Evolutionary conservation across 2,113 vertebrate genomes (phyloP).

Genomic region (Progne subis): DNA sequence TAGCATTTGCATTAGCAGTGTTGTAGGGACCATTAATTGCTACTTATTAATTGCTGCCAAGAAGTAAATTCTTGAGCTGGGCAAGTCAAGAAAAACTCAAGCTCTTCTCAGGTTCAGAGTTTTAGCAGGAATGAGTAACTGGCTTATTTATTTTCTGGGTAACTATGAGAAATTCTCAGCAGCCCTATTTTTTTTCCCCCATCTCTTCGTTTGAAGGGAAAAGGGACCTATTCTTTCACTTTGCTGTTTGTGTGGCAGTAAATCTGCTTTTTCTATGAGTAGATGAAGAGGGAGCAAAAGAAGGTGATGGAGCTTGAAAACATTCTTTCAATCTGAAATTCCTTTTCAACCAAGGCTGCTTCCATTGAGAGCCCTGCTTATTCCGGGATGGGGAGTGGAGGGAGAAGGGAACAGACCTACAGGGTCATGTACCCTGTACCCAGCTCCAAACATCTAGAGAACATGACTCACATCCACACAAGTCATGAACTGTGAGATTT

Average conservation of each 20-base stretch:
- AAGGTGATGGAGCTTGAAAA: not conserved
- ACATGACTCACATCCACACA: not conserved
- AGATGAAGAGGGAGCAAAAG: not conserved
- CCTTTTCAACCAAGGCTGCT: not conserved
- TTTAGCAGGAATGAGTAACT: not conserved
- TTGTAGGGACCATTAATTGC: conserved; percentile 61
- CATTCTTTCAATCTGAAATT: not conserved
- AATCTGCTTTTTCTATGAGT: not conserved
- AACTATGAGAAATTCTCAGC: not conserved
- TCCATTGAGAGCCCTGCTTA: not conserved
- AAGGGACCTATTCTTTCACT: not conserved
- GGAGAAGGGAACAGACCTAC: not conserved
- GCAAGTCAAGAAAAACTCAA: conserved; percentile 49
- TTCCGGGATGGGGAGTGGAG: not conserved
- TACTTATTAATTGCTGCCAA: conserved; percentile 66
- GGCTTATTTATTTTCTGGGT: not conserved
- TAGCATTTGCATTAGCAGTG: conserved; percentile 34
- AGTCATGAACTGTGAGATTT: not conserved
- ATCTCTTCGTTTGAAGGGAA: not conserved
- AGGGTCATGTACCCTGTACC: not conserved
- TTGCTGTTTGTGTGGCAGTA: not conserved
- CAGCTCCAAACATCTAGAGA: not conserved
- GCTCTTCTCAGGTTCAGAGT: not conserved
- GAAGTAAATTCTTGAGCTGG: conserved; percentile 37
- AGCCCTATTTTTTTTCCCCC: accelerated